A percentile compares a stretch with the other conserved stretches of the same genome.
Evolutionary conservation across 2,113 vertebrate genomes (phyloP).

Genomic region (Anser cygnoides): DNA sequence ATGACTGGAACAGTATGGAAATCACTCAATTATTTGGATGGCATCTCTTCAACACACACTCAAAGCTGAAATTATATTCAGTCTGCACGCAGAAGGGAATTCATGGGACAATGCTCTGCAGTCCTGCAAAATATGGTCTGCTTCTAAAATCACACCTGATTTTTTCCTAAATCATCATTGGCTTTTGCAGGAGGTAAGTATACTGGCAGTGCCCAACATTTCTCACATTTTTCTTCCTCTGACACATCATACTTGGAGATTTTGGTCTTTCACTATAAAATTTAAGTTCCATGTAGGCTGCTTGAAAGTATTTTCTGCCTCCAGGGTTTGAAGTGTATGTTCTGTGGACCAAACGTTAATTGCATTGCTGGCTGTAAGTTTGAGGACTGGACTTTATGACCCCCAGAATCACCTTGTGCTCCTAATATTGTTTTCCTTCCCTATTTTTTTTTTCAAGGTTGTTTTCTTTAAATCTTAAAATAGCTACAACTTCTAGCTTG

Average conservation of each 20-base stretch:
- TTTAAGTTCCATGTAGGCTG: neutral
- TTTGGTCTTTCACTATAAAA: neutral
- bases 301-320: neutral
- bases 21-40: neutral
- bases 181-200: neutral
- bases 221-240: neutral
- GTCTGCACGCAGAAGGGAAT: neutral
- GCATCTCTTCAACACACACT: neutral
- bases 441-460: neutral
- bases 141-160: neutral
- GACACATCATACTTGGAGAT: neutral
- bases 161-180: neutral
- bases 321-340: neutral
- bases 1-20: rapidly evolving
- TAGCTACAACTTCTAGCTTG: neutral
- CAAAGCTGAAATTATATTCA: neutral
- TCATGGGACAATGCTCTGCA: neutral
- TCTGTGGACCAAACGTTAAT: neutral
- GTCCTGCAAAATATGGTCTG: neutral
- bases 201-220: neutral
- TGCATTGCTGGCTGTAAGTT: neutral
- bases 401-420: neutral
- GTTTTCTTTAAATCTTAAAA: conserved; percentile 32
- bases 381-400: neutral
- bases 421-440: neutral